A percentile compares a stretch with the other conserved stretches of the same genome.
Evolutionary conservation across 2,888 invertebrate genomes (phyloP).

Genomic region (Rhaphigaster nebulosa): DNA sequence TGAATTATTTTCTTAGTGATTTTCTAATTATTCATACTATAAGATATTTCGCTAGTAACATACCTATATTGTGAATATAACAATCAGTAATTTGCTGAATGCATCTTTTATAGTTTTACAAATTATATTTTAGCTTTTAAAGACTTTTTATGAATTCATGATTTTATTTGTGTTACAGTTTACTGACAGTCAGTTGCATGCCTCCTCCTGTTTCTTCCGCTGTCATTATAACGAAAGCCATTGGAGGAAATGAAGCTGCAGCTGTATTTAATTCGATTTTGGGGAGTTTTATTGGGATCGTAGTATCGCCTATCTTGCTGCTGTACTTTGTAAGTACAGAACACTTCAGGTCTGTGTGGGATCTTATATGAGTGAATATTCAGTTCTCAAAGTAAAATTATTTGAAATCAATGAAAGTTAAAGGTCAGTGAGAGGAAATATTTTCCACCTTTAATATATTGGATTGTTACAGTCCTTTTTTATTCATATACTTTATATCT

Average conservation of each 20-base stretch:
- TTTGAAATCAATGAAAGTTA: slow-evolving; percentile 34
- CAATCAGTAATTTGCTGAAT: background rate
- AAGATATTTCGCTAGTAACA: background rate
- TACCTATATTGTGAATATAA: background rate
- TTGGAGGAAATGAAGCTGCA: slow-evolving; percentile 74
- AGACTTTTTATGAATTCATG: background rate
- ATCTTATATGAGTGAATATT: slow-evolving; percentile 32
- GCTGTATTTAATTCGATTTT: slow-evolving; percentile 75
- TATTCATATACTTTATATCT: background rate
- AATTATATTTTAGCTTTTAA: background rate
- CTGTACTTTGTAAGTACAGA: slow-evolving; percentile 70
- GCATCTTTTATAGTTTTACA: background rate
- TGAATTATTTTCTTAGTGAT: background rate
- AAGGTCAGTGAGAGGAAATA: slow-evolving; percentile 27
- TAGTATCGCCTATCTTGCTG: slow-evolving; percentile 72
- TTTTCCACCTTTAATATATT: background rate
- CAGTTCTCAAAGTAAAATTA: slow-evolving; percentile 45
- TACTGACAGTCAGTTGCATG: slow-evolving; percentile 73
- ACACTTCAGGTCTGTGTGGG: background rate
- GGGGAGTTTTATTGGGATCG: slow-evolving; percentile 74
- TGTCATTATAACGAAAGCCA: slow-evolving; percentile 73
- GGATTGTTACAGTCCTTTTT: background rate
- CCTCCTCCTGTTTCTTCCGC: slow-evolving; percentile 76
- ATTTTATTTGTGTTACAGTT: slow-evolving; percentile 67
- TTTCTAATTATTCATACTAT: background rate